Evolutionary conservation across 2,797 vertebrate species (phyloP).

Genomic region (Sciurus vulgaris): DNA sequence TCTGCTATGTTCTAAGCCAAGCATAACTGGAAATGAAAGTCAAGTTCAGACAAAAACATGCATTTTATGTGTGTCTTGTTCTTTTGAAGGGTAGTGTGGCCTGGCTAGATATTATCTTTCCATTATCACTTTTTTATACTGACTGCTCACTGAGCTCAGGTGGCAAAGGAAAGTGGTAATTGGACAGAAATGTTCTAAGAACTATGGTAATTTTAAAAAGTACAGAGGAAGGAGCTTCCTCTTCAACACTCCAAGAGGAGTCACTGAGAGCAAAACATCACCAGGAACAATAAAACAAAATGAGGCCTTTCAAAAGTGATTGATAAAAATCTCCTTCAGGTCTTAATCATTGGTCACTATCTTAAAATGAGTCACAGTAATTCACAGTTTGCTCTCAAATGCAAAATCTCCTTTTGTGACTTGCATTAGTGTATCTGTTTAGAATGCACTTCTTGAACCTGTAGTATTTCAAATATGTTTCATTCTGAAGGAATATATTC

Average conservation of each 20-base stretch:
- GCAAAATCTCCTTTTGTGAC: background rate
- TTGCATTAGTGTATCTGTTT: background rate
- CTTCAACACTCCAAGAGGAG: background rate
- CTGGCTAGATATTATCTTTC: conserved; percentile 17
- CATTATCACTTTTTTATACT: conserved; percentile 59
- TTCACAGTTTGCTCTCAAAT: background rate
- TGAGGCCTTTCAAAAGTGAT: background rate
- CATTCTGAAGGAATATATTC: background rate
- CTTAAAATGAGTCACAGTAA: background rate
- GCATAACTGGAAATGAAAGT: background rate
- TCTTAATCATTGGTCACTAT: background rate
- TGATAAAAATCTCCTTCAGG: background rate
- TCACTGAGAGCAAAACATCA: background rate
- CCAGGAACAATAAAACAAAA: background rate
- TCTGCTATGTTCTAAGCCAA: conserved; percentile 1
- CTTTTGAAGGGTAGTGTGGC: background rate
- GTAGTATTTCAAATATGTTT: background rate
- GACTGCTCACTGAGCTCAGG: conserved; percentile 22
- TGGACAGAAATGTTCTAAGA: conserved; percentile 41
- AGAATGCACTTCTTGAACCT: background rate
- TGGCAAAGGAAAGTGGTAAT: conserved; percentile 44
- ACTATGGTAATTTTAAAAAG: background rate
- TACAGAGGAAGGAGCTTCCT: background rate
- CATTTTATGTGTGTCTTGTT: background rate
- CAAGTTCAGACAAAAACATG: background rate